Conservation (phyloP, 2,113 vertebrate genomes). For the Speoplatyrhinus poulsoni region DNA sequence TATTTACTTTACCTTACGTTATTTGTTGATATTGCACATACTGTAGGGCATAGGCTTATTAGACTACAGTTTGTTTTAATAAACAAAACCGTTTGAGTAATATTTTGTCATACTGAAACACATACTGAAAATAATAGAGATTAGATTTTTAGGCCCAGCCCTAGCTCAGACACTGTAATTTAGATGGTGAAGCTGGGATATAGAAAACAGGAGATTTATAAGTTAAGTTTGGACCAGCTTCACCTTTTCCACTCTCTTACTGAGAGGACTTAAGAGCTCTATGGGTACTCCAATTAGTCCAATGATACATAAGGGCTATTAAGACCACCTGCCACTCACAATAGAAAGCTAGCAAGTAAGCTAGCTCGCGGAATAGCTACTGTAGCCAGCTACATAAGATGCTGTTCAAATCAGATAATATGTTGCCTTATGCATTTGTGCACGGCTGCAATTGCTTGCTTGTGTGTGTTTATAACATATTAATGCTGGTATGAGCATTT, state of each 20-base stretch:
- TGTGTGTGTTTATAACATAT: conserved; percentile 10
- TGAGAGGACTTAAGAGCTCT: conserved; percentile 43
- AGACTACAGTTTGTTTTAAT: too few relatives aligned
- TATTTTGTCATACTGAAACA: background rate
- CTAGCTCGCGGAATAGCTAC: background rate
- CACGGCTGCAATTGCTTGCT: conserved; percentile 4
- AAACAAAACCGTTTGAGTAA: too few relatives aligned
- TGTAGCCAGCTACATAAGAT: background rate
- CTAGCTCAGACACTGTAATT: conserved; percentile 72
- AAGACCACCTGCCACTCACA: conserved; percentile 63
- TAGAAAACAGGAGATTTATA: conserved; percentile 73
- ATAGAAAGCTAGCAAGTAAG: background rate
- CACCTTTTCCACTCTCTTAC: conserved; percentile 63
- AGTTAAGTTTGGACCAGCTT: conserved; percentile 66
- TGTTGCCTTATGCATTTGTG: background rate
- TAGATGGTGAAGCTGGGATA: conserved; percentile 64
- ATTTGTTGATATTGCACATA: too few relatives aligned
- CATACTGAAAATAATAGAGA: background rate
- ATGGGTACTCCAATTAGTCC: conserved; percentile 58
- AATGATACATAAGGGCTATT: conserved; percentile 67
- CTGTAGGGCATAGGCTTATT: too few relatives aligned
- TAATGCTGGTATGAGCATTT: conserved; percentile 16
- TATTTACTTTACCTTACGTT: too few relatives aligned
- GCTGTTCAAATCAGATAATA: too few relatives aligned
- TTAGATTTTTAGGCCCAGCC: background rate